phyloP scores from a whole-genome alignment of 2,888 invertebrate genomes.

The Drosophila recens region DNA sequence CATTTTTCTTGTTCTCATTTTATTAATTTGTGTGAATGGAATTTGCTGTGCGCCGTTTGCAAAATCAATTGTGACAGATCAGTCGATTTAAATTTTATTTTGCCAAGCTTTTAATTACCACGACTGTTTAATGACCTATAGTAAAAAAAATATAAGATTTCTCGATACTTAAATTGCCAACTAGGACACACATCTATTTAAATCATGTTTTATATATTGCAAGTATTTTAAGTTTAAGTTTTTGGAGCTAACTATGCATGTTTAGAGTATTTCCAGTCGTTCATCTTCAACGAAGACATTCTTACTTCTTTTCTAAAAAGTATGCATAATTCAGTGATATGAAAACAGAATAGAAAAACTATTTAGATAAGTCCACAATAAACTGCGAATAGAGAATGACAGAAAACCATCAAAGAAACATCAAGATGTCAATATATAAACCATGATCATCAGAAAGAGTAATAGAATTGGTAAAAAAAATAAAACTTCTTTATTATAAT shows the following conservation, averaged over 20 bases:
- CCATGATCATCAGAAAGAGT: too few relatives aligned
- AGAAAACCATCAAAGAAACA: conserved; percentile 18
- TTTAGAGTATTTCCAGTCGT: conserved; percentile 6
- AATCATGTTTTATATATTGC: too few relatives aligned
- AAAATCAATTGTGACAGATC: conserved; percentile 48
- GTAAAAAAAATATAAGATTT: background rate
- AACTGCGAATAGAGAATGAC: conserved; percentile 14
- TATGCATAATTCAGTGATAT: conserved; percentile 59
- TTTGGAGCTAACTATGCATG: too few relatives aligned
- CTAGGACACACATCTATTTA: too few relatives aligned
- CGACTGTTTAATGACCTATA: conserved; percentile 43
- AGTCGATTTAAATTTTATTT: conserved; percentile 30
- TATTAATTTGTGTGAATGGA: conserved; percentile 54
- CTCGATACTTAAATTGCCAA: background rate
- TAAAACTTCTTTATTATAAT: conserved; percentile 2
- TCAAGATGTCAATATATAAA: conserved; percentile 31
- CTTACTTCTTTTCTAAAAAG: background rate
- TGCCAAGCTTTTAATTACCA: conserved; percentile 36
- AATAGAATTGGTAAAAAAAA: background rate
- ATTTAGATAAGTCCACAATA: conserved; percentile 27
- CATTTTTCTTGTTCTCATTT: conserved; percentile 38
- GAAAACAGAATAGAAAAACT: conserved; percentile 35
- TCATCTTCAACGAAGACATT: background rate
- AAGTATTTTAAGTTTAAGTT: too few relatives aligned
- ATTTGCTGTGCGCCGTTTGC: conserved; percentile 38